Evolutionary conservation across 2,113 vertebrate species (phyloP), one percentile per base, ranked within the genome.

Genomic region (Tiliqua scincoides): DNA sequence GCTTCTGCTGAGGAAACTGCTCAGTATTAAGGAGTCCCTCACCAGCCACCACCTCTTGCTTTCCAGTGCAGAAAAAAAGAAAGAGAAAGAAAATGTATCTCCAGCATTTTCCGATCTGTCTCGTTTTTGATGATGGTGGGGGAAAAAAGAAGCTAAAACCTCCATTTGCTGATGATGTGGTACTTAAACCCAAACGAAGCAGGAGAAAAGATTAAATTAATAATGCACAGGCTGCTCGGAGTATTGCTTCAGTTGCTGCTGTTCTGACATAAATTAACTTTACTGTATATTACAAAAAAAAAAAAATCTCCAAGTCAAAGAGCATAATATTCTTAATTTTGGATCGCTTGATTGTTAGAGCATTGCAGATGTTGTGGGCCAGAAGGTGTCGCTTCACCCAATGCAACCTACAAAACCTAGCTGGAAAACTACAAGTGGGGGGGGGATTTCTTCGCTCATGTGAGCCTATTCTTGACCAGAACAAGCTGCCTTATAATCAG

Each of bases 191-290:
- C 3, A 17, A 86, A 67, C 54, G 80, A 82, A 87, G 40, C 32
- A 57, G 80, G 76, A 35, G 32, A 37, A 65, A 59, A 75, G 68
- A 79, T 83, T 54, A 65, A 78, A 72, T 57, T 3, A 75, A 62
- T 71, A 89, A 80, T 1, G 37, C 77, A 52, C 79, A 43, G 70
- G 15, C 81, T 59, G 71, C 76, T 57, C 25, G 76, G 62, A 59
- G 70, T 82, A 32, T 70, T 84, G 4, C 71, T 76, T 63, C 37
- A 73, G 25, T 74, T 43, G 4, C 79, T 30, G 35, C 73, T 40
- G 23, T 63, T 83, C 74, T 65, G 85, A 25, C 61, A 75, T 79
- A 54, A 37, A 40, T 87, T 88, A 86, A 80, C 85, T 76, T 88
- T 62, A 65, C 40, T 83, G 89, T 63, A 11, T 12, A 63, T 68